phyloP scores from a whole-genome alignment of 2,113 vertebrate genomes.

The Pygoscelis antarcticus region DNA sequence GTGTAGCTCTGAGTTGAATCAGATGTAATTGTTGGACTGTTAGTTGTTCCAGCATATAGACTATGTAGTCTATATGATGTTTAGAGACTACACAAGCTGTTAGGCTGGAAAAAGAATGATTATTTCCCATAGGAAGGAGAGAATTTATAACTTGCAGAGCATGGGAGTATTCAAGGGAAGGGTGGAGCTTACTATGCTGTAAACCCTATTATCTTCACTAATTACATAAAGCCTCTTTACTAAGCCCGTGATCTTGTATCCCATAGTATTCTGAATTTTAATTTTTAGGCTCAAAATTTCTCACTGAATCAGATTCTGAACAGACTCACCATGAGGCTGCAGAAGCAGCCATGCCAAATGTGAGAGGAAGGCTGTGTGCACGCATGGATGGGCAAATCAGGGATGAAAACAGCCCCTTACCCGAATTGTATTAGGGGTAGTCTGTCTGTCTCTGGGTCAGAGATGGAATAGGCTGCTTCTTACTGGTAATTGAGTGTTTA shows the following conservation, averaged over 20 bases:
- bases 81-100: not conserved
- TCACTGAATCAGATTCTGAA: not conserved
- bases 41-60: not conserved
- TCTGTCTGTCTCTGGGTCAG: not conserved
- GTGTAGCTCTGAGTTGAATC: not conserved
- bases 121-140: not conserved
- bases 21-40: not conserved
- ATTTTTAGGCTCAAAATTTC: not conserved
- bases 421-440: not conserved
- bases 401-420: not conserved
- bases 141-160: not conserved
- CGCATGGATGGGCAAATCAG: not conserved
- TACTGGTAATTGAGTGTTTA: not conserved
- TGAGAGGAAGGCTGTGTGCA: not conserved
- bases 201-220: not conserved
- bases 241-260: not conserved
- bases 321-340: not conserved
- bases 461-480: not conserved
- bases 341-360: not conserved
- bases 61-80: not conserved
- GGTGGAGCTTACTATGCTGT: not conserved
- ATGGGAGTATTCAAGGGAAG: not conserved
- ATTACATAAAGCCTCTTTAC: not conserved
- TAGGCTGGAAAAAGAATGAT: not conserved
- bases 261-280: not conserved